These are phyloP conservation scores for Myiopsitta monachus DNA, from an alignment of 2,113 vertebrate genomes.

Conservation along the genomic window DNA sequence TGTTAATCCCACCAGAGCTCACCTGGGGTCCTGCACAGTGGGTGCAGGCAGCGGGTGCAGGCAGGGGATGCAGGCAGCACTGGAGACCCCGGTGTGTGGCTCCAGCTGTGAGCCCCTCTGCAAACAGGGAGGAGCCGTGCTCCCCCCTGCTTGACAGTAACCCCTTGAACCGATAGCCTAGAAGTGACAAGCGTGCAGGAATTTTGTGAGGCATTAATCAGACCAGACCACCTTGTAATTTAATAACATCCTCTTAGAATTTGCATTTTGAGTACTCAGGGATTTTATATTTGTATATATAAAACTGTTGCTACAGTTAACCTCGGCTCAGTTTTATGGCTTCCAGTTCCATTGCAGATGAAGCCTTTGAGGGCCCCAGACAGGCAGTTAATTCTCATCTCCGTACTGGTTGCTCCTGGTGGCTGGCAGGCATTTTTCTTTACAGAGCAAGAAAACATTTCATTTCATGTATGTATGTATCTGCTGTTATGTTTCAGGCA, in stretches of 20 bases:
- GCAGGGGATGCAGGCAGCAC: neutral
- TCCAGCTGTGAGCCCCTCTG: neutral
- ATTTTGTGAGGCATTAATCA: neutral
- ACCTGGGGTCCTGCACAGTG: rapidly evolving
- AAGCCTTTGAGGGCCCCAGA: neutral
- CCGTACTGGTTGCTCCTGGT: neutral
- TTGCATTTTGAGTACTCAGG: slow-evolving; percentile 5
- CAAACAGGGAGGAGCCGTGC: rapidly evolving
- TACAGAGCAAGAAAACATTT: neutral
- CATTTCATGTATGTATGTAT: neutral
- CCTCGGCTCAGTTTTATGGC: neutral
- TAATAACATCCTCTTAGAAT: slow-evolving; percentile 17
- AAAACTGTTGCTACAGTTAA: neutral
- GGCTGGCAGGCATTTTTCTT: slow-evolving; percentile 10
- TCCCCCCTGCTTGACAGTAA: neutral
- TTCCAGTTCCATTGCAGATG: neutral
- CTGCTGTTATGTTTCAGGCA: neutral
- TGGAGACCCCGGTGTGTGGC: rapidly evolving
- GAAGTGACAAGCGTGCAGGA: neutral
- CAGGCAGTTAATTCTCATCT: slow-evolving; percentile 59
- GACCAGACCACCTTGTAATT: neutral
- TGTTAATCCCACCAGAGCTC: neutral
- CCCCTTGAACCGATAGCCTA: neutral
- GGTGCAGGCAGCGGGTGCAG: neutral
- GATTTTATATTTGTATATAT: neutral